Evolutionary conservation across 2,797 vertebrate genomes (phyloP), one percentile per base, ranked within the genome.

Genomic region (Limnodromus scolopaceus): DNA sequence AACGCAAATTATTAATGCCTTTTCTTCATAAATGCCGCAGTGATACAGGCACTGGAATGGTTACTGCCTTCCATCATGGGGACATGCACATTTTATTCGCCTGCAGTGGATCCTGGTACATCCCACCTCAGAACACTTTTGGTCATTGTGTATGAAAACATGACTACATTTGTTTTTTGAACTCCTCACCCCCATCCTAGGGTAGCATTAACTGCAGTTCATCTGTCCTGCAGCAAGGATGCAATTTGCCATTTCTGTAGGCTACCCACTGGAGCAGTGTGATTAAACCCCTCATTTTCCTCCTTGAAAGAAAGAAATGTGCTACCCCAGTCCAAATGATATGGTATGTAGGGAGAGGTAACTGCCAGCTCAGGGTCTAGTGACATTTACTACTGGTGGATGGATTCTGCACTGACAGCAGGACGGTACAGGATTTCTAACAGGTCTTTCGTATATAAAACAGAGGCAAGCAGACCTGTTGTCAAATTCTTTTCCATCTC

Each of bases 101-200:
- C 43, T 74, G 25, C 23, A 71, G 45, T 2, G 23, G n/a, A 70
- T 64, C 17, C 20, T 48, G 28, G 14, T 53, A 23, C 27, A 16
- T 49, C 28, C 28, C 20, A 54, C 23, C 38, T 75, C 39, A 60
- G 51, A 77, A 64, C 3, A 23, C 63, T 79, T 83, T 72, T 58
- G 48, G 20, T 82, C 10, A 19, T 14, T 51, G n/a, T 65, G 13
- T 39, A 9, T 58, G 38, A 87, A 91, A 48, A 60, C 10, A 10
- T 5, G 49, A 17, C 13, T 38, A 28, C 36, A 38, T 54, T 48
- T 64, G 7, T 18, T 78, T 89, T 70, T 71, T 6, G 48, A 34
- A 5, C 6, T 8, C n/a, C 13, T 63, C 6, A 20, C 5, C 5
- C 2, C 4, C 23, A 51, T 1, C 12, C 45, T 30, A 72, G 14